Evolutionary conservation across 2,113 vertebrate species (phyloP).

Genomic region (Lepisosteus osseus): DNA sequence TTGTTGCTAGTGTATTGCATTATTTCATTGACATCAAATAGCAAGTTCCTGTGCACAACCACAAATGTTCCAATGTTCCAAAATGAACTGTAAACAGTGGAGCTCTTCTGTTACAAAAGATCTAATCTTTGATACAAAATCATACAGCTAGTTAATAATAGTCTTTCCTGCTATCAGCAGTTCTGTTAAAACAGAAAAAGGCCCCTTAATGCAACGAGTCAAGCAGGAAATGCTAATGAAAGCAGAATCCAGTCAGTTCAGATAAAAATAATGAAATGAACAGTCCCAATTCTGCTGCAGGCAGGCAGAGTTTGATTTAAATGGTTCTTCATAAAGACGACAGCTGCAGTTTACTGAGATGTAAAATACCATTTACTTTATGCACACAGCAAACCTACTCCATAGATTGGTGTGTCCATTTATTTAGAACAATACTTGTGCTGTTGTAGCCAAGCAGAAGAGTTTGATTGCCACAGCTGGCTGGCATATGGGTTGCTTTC

Average conservation of each 20-base stretch:
- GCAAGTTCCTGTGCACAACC: no score
- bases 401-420: not conserved
- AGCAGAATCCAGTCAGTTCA: conserved; percentile 55
- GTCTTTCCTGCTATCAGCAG: not conserved
- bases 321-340: conserved; percentile 52
- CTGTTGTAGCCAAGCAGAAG: conserved; percentile 5
- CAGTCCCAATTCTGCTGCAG: conserved; percentile 50
- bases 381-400: not conserved
- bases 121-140: no score
- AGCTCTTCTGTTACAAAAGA: no score
- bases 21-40: no score
- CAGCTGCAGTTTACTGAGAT: conserved; percentile 65
- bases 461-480: not conserved
- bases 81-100: no score
- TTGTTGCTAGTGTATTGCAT: no score
- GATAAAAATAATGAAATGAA: conserved; percentile 63
- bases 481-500: not conserved
- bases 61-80: no score
- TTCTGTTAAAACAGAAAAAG: conserved; percentile 31
- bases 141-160: no score
- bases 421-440: conserved; percentile 9
- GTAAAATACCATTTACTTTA: conserved; percentile 46
- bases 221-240: conserved; percentile 64
- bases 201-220: conserved; percentile 53
- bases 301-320: conserved; percentile 63